phyloP scores from a whole-genome alignment of 1,140 invertebrate species.

The Sipha flava region DNA sequence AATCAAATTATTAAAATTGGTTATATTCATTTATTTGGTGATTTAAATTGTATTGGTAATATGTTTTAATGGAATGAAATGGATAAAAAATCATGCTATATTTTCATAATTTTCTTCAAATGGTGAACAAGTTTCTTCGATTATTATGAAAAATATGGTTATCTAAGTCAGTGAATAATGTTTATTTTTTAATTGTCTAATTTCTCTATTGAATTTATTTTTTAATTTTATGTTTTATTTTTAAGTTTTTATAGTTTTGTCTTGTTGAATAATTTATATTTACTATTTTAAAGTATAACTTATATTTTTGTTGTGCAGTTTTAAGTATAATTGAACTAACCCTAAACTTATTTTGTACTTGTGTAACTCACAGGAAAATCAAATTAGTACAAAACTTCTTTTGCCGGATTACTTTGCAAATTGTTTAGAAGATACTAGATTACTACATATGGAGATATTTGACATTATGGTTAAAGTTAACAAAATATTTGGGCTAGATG shows the following conservation, averaged over 20 bases:
- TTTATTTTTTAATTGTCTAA: too few species aligned
- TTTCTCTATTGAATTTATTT: neutral
- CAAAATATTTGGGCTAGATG: neutral
- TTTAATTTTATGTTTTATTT: neutral
- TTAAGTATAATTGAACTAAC: neutral
- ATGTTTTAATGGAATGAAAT: too few species aligned
- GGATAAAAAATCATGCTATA: too few species aligned
- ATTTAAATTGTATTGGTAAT: too few species aligned
- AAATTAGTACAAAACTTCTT: constrained; percentile 18
- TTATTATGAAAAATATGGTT: too few species aligned
- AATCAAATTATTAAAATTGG: neutral
- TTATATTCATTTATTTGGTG: neutral
- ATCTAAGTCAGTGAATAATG: too few species aligned
- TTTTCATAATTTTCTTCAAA: too few species aligned
- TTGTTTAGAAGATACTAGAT: constrained; percentile 11
- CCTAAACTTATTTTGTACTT: neutral
- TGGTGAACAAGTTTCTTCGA: too few species aligned
- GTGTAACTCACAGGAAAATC: neutral
- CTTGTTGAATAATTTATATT: neutral
- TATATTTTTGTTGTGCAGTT: neutral
- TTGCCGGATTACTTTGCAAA: constrained; percentile 7
- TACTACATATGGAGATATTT: constrained; percentile 2
- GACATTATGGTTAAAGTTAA: constrained; percentile 8
- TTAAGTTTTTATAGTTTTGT: neutral
- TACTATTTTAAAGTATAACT: neutral